Percentiles rank a stretch among this genome's conserved stretches.
phyloP scores from a whole-genome alignment of 2,113 vertebrate species.

The Sinocyclocheilus anshuiensis region DNA sequence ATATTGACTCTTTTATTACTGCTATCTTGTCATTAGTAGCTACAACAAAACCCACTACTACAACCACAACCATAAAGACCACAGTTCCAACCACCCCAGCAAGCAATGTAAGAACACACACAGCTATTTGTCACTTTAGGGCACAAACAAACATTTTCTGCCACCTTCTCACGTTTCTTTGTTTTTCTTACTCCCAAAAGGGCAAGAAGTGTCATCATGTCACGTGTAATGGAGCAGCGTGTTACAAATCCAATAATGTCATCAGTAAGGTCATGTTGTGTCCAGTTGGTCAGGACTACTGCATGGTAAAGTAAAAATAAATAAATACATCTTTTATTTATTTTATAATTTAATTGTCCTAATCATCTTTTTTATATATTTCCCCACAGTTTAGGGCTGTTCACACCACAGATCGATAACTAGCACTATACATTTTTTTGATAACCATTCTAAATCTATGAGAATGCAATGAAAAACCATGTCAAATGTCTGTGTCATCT shows the following conservation, averaged over 20 bases:
- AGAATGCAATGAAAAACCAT: too few species aligned
- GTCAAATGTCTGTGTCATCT: too few species aligned
- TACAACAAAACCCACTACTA: conserved; percentile 8
- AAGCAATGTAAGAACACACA: conserved; percentile 66
- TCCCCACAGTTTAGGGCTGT: not conserved
- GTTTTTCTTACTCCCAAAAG: conserved; percentile 59
- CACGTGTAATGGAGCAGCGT: conserved; percentile 64
- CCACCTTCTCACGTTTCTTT: not conserved
- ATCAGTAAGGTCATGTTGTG: not conserved
- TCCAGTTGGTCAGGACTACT: conserved; percentile 69
- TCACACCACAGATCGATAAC: not conserved
- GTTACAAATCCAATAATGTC: conserved; percentile 64
- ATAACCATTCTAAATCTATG: too few species aligned
- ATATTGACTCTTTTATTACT: not conserved
- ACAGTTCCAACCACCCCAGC: not conserved
- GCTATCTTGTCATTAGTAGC: conserved; percentile 10
- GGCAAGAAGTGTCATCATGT: conserved; percentile 72
- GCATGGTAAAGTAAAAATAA: conserved; percentile 72
- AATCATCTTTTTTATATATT: not conserved
- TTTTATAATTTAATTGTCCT: not conserved
- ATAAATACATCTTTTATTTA: too few species aligned
- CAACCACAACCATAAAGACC: conserved; percentile 27
- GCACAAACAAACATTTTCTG: not conserved
- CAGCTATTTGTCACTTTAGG: not conserved
- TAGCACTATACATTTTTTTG: too few species aligned